Evolutionary conservation across 2,113 vertebrate species (phyloP).

Genomic region (Pluvianellus socialis): DNA sequence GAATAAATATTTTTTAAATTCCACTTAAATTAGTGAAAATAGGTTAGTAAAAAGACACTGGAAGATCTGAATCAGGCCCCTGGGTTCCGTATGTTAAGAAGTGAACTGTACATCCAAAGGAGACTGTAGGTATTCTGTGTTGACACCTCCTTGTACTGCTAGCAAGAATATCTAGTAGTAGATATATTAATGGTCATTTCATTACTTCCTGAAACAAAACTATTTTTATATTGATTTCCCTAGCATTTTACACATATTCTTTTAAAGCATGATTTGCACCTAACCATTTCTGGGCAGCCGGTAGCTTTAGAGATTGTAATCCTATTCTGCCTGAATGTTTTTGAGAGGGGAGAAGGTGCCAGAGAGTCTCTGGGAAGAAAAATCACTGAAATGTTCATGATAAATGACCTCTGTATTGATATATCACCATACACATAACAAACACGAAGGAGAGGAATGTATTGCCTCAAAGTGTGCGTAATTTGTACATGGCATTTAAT

Average conservation of each 20-base stretch:
- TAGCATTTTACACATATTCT: background rate
- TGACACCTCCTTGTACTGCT: background rate
- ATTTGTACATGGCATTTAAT: background rate
- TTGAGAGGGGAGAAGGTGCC: background rate
- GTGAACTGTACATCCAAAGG: background rate
- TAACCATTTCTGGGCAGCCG: background rate
- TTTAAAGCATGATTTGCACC: background rate
- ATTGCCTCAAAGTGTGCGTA: background rate
- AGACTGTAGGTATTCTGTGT: background rate
- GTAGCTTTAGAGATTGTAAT: background rate
- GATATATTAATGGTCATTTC: background rate
- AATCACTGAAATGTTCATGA: background rate
- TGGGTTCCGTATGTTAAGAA: background rate
- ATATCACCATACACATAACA: background rate
- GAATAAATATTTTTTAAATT: background rate
- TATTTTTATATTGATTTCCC: background rate
- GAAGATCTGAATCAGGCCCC: background rate
- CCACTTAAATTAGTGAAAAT: background rate
- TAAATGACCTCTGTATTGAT: background rate
- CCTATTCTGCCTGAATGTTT: background rate
- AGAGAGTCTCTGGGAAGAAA: background rate
- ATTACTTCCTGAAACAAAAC: background rate
- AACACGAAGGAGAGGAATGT: background rate
- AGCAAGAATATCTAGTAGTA: background rate
- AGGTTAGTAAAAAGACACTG: background rate